Percentiles rank a stretch among this genome's conserved stretches.
Conservation (phyloP, 2,888 invertebrate species). For the Cylindroiulus punctatus region DNA sequence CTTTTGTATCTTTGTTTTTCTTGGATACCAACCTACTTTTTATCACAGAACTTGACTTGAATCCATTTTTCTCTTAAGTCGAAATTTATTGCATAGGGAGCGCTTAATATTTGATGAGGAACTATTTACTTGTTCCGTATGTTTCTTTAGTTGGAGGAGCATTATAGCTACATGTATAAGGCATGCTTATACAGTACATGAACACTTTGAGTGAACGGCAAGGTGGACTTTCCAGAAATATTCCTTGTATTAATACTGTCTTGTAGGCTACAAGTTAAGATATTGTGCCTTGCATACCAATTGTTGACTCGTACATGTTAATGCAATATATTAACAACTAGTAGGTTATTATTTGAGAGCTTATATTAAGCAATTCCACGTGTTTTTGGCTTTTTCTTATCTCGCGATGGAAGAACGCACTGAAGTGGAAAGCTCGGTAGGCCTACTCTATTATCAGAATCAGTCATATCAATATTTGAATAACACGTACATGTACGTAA, state of each 20-base stretch:
- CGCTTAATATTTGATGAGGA: neutral
- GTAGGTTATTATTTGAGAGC: neutral
- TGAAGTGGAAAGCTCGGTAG: neutral
- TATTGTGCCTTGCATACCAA: neutral
- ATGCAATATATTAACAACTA: neutral
- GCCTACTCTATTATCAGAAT: neutral
- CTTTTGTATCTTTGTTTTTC: neutral
- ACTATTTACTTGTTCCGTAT: constrained; percentile 2
- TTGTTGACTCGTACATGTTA: neutral
- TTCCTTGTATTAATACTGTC: neutral
- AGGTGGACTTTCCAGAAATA: neutral
- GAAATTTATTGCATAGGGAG: constrained; percentile 27
- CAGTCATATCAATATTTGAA: neutral
- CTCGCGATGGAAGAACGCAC: neutral
- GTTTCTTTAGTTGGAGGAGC: neutral
- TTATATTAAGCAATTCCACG: neutral
- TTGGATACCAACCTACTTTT: neutral
- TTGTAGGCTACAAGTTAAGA: neutral
- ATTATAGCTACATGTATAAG: neutral
- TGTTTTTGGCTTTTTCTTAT: neutral
- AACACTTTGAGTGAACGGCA: neutral
- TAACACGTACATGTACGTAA: neutral
- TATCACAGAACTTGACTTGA: neutral
- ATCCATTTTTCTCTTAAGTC: constrained; percentile 19
- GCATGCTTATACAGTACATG: neutral